Evolutionary conservation across 2,113 vertebrate species (phyloP), one percentile per base, ranked within the genome.

Genomic region (Ursus arctos): DNA sequence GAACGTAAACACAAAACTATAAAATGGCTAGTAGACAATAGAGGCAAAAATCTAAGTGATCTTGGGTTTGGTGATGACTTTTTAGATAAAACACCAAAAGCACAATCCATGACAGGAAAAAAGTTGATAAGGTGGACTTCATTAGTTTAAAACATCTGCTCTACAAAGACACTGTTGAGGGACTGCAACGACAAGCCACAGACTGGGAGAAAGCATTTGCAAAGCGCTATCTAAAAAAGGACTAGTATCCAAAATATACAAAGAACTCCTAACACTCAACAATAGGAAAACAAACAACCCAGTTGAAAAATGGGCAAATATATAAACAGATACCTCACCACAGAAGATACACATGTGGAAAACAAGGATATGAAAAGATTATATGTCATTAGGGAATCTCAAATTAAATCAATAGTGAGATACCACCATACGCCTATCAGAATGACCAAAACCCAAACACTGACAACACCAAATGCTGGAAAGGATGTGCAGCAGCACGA

Each of bases 71-170:
- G 31, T 71, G 63, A 88, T 36, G 24, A 87, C 4, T 51, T 88
- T 89, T 79, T 49, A 76, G 24, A 69, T 89, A 74, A 92, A 80
- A 69, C 14, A 57, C 26, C 36, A 24, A 92, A 88, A 91, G 14
- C 16, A 91, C 6, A 72, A 92, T 47, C 67, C 43, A 87, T 31
- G 11, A 83, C 88, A 93, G 55, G 63, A 69, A 63, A 96, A 80
- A 47, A 49, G 26, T 0, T 43, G 24, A 13, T 90, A 43, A 53
- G 51, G 14, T 59, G 16, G 49, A 33, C 26, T 76, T 92, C 28
- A 85, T 84, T 91, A 91, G 84, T n/a, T 76, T 31, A 85, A 93
- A 88, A 55, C 4, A 67, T 90, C 21, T 87, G 22, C 11, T 97
- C 16, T 59, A 15, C 53, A 69, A 92, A 72, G 24, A 85, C 28